Evolutionary conservation across 2,797 vertebrate species (phyloP), one percentile per base, ranked within the genome.

Genomic region (Erethizon dorsatum): DNA sequence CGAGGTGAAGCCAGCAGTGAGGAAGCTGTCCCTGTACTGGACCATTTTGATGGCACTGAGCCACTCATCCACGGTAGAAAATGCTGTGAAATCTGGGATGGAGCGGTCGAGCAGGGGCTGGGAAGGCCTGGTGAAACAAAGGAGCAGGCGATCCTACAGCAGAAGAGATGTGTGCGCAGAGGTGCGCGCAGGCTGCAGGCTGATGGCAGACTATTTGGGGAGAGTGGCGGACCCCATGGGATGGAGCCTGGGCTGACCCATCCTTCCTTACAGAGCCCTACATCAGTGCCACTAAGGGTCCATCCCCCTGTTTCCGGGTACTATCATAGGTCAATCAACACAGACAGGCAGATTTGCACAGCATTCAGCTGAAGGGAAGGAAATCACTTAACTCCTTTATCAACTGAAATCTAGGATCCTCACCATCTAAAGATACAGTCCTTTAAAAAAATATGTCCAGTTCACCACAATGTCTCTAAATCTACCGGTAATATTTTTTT

Each of bases 51-150:
- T 99, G 97, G 99, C 99, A 8, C 98, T 99, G 97, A 99, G 99
- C 99, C 99, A 99, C 98, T 99, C 99, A 17, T 99, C 99, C 95
- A 99, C 99, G 96, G 99, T 99, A 99, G 99, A 99, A 98, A 99
- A 99, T 98, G 99, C 99, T 98, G 99, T 99, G 98, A 99, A 99
- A 99, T 99, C 99, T 31, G 99, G 99, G 98, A 99, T 99, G 97
- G 99, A 99, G 98, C 99, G 99, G 98, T 99, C 99, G 78, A 99
- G 98, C 98, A 99, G 99, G 97, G 99, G 99, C 99, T 99, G 99
- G 98, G 99, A 99, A 99, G 99, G 99, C 99, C 99, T 99, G 98
- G 6, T 84, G 77, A 90, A 89, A 98, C 69, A 98, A 69, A 97
- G n/a, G 6, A 75, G 31, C 50, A 52, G 80, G 90, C 98, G 80